A percentile compares a stretch with the other conserved stretches of the same genome.
phyloP scores from a whole-genome alignment of 2,113 vertebrate genomes.

The Bujurquina vittata region DNA sequence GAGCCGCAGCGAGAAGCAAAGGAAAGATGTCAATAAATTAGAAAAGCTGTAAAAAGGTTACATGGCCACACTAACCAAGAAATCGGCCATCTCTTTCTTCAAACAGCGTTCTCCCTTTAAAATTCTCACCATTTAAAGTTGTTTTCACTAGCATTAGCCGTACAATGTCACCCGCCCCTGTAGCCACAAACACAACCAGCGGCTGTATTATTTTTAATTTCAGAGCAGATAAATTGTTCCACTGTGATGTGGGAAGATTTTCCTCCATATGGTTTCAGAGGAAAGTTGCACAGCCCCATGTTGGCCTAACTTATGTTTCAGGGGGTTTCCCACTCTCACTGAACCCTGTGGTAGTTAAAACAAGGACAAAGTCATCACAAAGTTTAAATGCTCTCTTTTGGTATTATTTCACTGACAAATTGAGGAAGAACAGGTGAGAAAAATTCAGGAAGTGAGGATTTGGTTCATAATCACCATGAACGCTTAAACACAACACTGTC shows the following conservation, averaged over 20 bases:
- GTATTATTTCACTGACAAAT: background rate
- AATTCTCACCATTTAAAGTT: slow-evolving; percentile 3
- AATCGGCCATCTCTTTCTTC: background rate
- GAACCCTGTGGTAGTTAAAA: slow-evolving; percentile 25
- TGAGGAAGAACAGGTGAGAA: background rate
- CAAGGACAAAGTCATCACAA: background rate
- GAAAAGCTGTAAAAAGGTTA: slow-evolving; percentile 19
- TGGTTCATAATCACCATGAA: too few species aligned
- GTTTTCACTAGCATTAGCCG: slow-evolving; percentile 20
- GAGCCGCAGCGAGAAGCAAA: slow-evolving; percentile 30
- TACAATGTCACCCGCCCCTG: slow-evolving; percentile 26
- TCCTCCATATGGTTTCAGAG: slow-evolving; percentile 52
- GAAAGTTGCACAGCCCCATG: slow-evolving; percentile 49
- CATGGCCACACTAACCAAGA: slow-evolving; percentile 21
- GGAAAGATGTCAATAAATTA: slow-evolving; percentile 39
- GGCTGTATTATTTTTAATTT: slow-evolving; percentile 51
- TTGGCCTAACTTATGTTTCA: slow-evolving; percentile 43
- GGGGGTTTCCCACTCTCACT: slow-evolving; percentile 57
- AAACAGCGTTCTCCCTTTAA: background rate
- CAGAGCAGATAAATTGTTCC: slow-evolving; percentile 64
- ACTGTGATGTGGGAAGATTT: slow-evolving; percentile 61
- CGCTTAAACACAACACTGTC: too few species aligned
- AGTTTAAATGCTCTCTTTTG: background rate
- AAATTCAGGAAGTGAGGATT: background rate
- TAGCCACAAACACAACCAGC: slow-evolving; percentile 27